Percentiles rank a stretch among this genome's conserved stretches.
Conservation (phyloP, 1,140 invertebrate species). For the Drepana arcuata region DNA sequence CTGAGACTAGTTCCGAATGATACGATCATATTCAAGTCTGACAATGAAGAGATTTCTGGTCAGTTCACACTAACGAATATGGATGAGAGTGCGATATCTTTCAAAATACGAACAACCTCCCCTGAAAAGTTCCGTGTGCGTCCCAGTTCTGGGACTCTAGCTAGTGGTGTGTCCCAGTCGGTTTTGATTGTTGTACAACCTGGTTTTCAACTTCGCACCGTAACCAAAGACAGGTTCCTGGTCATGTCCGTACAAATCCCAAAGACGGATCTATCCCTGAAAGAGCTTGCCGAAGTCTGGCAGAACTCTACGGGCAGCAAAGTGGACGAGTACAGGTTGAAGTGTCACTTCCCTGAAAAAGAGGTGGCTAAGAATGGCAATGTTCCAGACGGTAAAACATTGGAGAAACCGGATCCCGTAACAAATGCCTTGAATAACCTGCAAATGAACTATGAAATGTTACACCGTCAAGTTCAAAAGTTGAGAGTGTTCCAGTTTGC, state of each 20-base stretch:
- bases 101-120: conserved; percentile 81
- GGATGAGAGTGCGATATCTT: conserved; percentile 78
- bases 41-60: conserved; percentile 76
- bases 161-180: conserved; percentile 71
- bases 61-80: conserved; percentile 80
- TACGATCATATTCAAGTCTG: conserved; percentile 76
- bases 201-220: conserved; percentile 45
- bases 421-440: conserved; percentile 37
- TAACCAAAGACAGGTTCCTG: conserved; percentile 58
- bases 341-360: conserved; percentile 55
- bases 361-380: conserved; percentile 42
- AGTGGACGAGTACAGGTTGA: conserved; percentile 60
- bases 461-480: conserved; percentile 35
- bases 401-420: conserved; percentile 36
- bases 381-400: conserved; percentile 21
- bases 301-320: conserved; percentile 50
- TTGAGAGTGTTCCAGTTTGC: conserved; percentile 42
- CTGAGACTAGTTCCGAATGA: conserved; percentile 73
- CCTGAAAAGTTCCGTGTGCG: conserved; percentile 93
- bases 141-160: conserved; percentile 84
- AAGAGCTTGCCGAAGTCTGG: conserved; percentile 57
- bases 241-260: conserved; percentile 61
- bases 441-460: conserved; percentile 37
- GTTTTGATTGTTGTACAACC: conserved; percentile 52
- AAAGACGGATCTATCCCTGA: conserved; percentile 36